Evolutionary conservation across 2,797 vertebrate species (phyloP).

Genomic region (Onychomys torridus): DNA sequence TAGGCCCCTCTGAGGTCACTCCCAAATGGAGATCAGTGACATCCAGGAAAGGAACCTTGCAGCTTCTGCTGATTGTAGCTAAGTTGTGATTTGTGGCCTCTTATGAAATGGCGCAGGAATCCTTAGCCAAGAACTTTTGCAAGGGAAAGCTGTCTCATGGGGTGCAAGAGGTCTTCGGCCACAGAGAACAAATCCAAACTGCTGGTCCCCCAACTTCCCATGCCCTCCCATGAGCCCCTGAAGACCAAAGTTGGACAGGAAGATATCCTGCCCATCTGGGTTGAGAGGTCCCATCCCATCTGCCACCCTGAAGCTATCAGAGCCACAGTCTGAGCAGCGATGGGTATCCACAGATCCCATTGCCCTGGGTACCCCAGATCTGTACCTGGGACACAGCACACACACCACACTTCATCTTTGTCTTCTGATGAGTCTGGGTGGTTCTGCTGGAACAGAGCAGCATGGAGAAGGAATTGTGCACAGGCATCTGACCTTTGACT

Average conservation of each 20-base stretch:
- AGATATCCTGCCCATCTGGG: not conserved
- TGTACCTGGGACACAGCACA: not conserved
- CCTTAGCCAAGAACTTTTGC: not conserved
- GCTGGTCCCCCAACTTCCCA: not conserved
- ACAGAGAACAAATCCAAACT: too few species aligned
- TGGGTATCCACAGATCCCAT: not conserved
- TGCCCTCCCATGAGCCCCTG: not conserved
- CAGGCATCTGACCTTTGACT: constrained; percentile 64
- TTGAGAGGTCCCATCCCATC: not conserved
- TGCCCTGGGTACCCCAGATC: not conserved
- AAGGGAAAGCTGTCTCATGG: not conserved
- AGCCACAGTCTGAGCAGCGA: not conserved
- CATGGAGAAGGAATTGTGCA: constrained; percentile 23
- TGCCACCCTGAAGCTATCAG: not conserved
- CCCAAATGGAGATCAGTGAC: not conserved
- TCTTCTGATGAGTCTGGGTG: constrained; percentile 58
- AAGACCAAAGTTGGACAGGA: not conserved
- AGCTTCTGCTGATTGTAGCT: not conserved
- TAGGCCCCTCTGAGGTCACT: not conserved
- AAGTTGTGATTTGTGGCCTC: not conserved
- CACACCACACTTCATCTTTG: not conserved
- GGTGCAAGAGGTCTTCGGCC: not conserved
- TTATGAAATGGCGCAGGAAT: not conserved
- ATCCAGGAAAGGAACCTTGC: not conserved
- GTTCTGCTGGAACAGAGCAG: not conserved